Base-by-base conservation (phyloP, 2,797 vertebrate genomes). In the Synaphobranchus kaupii region DNA sequence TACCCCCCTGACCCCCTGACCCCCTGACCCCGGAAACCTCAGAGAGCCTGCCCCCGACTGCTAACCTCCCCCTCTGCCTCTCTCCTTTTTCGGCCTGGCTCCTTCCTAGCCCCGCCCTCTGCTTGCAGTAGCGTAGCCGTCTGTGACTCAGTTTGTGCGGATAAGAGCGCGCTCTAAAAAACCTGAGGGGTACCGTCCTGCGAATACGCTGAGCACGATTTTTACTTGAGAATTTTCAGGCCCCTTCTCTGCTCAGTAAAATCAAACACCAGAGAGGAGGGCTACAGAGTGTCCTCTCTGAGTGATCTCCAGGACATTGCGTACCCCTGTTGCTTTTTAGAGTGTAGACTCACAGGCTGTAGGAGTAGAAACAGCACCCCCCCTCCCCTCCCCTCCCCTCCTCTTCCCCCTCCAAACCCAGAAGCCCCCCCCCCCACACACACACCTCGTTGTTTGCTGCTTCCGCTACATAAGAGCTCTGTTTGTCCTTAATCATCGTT, bases 1-100 rank as follows among this genome's bases (percentile, higher is more conserved):
- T 89, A 73, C 71, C 17, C n/a, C 91, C 90, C 92, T 0, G 10
- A 93, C 92, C 87, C 63, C 22, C 44, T 73, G 82, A 60, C 85
- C n/a, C 0, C 52, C 80, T 92, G 92, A 90, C 86, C 90, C 88
- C 92, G 89, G 89, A 34, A 31, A 63, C 86, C 66, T 83, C n/a
- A 0, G 28, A 93, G 88, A 92, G 92, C 58, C 88, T 91, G n/a
- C 34, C 60, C 9, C 44, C 63, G 10, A 34, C 25, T 81, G 22
- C 60, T 47, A 25, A 66, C 54, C 22, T 73, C 73, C 60, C 84
- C 66, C 44, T 56, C 83, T 44, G 86, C 31, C 56, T 31, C 44
- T 9, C 60, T 28, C 73, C 4, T 50, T 20, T 56, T 4, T 12
- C 60, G n/a, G 48, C 88, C 82, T 58, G 10, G 52, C 28, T 13